phyloP scores from a whole-genome alignment of 2,888 invertebrate genomes.

The Xestia xanthographa region DNA sequence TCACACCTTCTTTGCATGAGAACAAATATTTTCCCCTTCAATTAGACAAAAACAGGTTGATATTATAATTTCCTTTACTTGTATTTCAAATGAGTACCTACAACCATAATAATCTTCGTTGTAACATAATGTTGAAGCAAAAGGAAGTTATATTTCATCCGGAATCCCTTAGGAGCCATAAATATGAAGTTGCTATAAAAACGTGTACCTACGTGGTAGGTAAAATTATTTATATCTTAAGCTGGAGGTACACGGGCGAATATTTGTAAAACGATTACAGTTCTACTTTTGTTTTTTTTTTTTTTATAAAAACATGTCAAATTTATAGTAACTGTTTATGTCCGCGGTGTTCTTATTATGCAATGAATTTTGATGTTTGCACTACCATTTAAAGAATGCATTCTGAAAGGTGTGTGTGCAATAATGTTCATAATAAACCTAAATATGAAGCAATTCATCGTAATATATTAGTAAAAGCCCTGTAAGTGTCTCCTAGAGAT shows the following conservation, averaged over 20 bases:
- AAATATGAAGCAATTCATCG: not conserved
- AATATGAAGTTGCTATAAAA: slow-evolving; percentile 53
- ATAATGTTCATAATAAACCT: not conserved
- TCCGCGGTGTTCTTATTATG: not conserved
- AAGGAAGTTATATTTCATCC: slow-evolving; percentile 48
- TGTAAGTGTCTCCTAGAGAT: not conserved
- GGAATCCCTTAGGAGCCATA: slow-evolving; percentile 44
- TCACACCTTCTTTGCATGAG: not conserved
- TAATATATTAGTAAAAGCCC: not conserved
- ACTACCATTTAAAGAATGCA: not conserved
- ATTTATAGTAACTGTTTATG: not conserved
- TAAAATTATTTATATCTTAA: slow-evolving; percentile 37
- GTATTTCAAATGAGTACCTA: slow-evolving; percentile 14
- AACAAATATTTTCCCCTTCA: not conserved
- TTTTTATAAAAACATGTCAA: not conserved
- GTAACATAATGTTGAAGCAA: slow-evolving; percentile 36
- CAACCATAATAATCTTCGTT: slow-evolving; percentile 23
- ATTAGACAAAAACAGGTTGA: no score
- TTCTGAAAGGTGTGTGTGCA: not conserved
- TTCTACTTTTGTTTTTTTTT: not conserved
- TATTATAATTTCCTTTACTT: not conserved
- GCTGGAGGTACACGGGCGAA: not conserved
- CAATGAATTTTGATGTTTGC: not conserved
- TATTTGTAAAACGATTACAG: not conserved
- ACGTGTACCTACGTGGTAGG: slow-evolving; percentile 34